These are phyloP conservation scores for Mallotus villosus DNA, from an alignment of 2,797 vertebrate species.

Conservation along the genomic window DNA sequence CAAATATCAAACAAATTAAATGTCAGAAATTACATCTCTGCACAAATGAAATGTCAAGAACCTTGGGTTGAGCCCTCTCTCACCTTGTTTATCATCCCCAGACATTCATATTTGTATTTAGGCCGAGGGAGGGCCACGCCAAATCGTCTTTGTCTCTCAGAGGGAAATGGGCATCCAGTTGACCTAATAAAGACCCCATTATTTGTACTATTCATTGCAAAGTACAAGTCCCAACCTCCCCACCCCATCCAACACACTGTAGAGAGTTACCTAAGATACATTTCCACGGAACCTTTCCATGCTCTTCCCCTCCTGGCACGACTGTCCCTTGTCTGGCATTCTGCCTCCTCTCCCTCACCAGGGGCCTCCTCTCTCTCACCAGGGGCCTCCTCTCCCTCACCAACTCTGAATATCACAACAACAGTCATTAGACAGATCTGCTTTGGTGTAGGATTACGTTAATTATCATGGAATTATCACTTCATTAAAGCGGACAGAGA, in stretches of 20 bases:
- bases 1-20: slow-evolving; percentile 47
- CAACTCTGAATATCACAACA: slow-evolving; percentile 76
- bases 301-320: slow-evolving; percentile 45
- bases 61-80: slow-evolving; percentile 40
- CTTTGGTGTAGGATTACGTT: slow-evolving; percentile 79
- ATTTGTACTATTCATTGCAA: slow-evolving; percentile 62
- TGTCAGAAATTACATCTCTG: slow-evolving; percentile 62
- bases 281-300: slow-evolving; percentile 43
- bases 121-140: slow-evolving; percentile 42
- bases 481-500: slow-evolving; percentile 81
- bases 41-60: slow-evolving; percentile 69
- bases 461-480: slow-evolving; percentile 82
- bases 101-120: slow-evolving; percentile 57
- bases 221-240: slow-evolving; percentile 23
- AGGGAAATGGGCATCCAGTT: slow-evolving; percentile 36
- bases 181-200: slow-evolving; percentile 64
- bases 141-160: slow-evolving; percentile 55
- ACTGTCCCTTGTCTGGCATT: slow-evolving; percentile 48
- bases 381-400: slow-evolving; percentile 63
- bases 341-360: slow-evolving; percentile 61
- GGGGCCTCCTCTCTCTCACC: slow-evolving; percentile 62
- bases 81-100: slow-evolving; percentile 51
- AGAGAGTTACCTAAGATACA: slow-evolving; percentile 63
- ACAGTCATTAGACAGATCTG: slow-evolving; percentile 81
- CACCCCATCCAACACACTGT: slow-evolving; percentile 30